A percentile compares a stretch with the other conserved stretches of the same genome.
phyloP scores from a whole-genome alignment of 2,113 vertebrate species.

The Helogale parvula region DNA sequence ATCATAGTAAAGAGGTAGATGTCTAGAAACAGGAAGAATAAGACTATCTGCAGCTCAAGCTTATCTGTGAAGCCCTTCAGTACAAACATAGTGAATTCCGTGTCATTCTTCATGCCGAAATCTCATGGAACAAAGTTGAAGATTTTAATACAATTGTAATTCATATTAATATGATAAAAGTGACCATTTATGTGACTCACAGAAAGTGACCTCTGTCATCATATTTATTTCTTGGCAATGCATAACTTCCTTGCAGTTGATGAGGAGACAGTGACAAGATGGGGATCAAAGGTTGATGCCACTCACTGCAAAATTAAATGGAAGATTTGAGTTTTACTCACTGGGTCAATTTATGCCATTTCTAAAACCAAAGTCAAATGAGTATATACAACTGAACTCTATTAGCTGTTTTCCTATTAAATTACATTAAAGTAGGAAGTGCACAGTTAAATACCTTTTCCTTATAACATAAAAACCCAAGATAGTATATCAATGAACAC shows the following conservation, averaged over 20 bases:
- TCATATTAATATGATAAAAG: background rate
- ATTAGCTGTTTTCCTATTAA: background rate
- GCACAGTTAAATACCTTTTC: background rate
- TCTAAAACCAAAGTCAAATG: background rate
- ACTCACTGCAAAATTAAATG: background rate
- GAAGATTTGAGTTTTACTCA: background rate
- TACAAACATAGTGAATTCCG: no score
- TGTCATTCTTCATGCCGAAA: no score
- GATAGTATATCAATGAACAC: background rate
- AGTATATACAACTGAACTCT: background rate
- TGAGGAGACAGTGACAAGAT: background rate
- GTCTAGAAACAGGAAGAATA: no score
- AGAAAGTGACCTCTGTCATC: background rate
- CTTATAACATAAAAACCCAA: background rate
- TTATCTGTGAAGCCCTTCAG: no score
- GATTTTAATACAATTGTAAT: background rate
- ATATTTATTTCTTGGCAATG: background rate
- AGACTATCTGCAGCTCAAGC: no score
- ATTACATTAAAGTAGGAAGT: background rate
- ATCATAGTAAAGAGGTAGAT: no score
- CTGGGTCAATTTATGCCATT: background rate
- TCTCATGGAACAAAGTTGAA: background rate
- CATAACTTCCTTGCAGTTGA: no score
- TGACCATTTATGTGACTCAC: background rate
- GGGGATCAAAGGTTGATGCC: background rate